phyloP scores from a whole-genome alignment of 2,113 vertebrate genomes.

The Naja naja region DNA sequence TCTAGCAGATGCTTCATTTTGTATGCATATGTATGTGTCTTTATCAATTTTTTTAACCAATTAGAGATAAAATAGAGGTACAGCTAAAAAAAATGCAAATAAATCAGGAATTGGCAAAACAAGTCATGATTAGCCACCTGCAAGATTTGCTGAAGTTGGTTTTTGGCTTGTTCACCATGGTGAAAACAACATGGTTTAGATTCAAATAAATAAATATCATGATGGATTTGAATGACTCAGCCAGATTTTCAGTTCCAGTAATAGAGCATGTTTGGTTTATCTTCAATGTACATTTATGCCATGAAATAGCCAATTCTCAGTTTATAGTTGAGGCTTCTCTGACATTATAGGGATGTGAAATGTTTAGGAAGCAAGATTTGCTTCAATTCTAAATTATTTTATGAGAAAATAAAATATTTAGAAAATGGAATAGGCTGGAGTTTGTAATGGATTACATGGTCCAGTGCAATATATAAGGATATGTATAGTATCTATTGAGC shows the following conservation, averaged over 20 bases:
- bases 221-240: neutral
- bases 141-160: neutral
- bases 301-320: neutral
- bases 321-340: neutral
- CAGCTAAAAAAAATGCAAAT: neutral
- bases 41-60: neutral
- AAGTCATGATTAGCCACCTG: neutral
- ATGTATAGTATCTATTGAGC: no score
- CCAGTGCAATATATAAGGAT: neutral
- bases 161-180: neutral
- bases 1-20: neutral
- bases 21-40: neutral
- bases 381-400: neutral
- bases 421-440: neutral
- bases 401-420: neutral
- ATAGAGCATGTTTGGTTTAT: neutral
- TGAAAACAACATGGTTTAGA: neutral
- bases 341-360: neutral
- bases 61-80: neutral
- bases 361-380: neutral
- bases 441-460: neutral
- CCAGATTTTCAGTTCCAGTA: neutral
- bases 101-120: neutral
- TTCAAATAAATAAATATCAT: neutral
- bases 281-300: neutral